These are phyloP conservation scores for Blastobasis adustella DNA, from an alignment of 2,888 invertebrate genomes.

Conservation along the genomic window DNA sequence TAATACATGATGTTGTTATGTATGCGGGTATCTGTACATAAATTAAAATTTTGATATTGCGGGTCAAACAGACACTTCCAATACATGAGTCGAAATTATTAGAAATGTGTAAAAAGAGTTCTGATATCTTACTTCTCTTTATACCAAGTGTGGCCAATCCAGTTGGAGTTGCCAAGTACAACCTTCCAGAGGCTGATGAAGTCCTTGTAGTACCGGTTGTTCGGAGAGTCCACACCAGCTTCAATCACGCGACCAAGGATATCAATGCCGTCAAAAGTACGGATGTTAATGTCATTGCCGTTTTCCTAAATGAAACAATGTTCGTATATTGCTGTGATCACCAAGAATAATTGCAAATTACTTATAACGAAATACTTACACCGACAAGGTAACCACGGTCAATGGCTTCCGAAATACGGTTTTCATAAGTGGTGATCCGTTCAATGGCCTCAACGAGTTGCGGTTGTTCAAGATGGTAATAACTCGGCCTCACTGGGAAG, in stretches of 20 bases:
- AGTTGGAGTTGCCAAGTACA: slow-evolving; percentile 75
- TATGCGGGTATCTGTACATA: too few species aligned
- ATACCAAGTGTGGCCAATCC: too few species aligned
- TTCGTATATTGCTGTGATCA: too few species aligned
- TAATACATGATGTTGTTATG: too few species aligned
- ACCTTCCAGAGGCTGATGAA: slow-evolving; percentile 72
- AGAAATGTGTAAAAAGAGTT: too few species aligned
- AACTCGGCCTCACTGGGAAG: slow-evolving; percentile 77
- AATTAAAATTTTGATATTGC: too few species aligned
- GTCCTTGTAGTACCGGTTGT: slow-evolving; percentile 74
- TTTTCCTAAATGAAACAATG: background rate
- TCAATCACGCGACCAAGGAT: slow-evolving; percentile 79
- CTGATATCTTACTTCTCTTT: too few species aligned
- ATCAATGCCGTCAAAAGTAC: slow-evolving; percentile 77
- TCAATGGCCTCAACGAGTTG: slow-evolving; percentile 53
- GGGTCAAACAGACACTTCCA: too few species aligned
- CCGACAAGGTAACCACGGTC: slow-evolving; percentile 69
- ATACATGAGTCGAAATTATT: too few species aligned
- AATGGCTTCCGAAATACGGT: slow-evolving; percentile 75
- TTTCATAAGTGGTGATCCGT: slow-evolving; percentile 66
- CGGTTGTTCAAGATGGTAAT: slow-evolving; percentile 65
- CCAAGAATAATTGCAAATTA: too few species aligned
- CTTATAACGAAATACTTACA: slow-evolving; percentile 50
- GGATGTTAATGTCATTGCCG: slow-evolving; percentile 75
- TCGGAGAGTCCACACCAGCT: slow-evolving; percentile 77